Evolutionary conservation across 2,888 invertebrate species (phyloP), one percentile per base, ranked within the genome.

Genomic region (Drosophila ustulata): DNA sequence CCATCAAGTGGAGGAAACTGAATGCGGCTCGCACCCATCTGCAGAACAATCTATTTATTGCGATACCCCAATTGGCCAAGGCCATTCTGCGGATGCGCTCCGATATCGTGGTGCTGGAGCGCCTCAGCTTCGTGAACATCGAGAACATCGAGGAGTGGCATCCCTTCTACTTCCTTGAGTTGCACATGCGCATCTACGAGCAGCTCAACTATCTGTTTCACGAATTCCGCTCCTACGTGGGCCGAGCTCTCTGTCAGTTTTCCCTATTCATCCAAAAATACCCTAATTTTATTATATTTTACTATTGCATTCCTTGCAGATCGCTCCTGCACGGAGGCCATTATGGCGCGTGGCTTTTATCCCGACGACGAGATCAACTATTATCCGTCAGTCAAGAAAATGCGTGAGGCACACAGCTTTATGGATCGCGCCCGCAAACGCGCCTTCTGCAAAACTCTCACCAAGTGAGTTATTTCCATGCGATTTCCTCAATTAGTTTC

Each of bases 391-490:
- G 86, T 94, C n/a, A 94, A 94, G 30, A 94, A 94, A 87, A 94
- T 94, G 65, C 93, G 94, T 0, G 94, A 94, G 23, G 96, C 96
- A 76, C 96, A 97, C 94, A 96, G 96, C 3, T 98, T 97, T 90
- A 97, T 97, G 52, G 96, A 97, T 88, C 97, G 97, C 88, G 96
- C 96, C 0, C 95, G 95, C 82, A 98, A 98, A 89, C 94, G 96
- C 72, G 95, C 95, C 78, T 96, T 96, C 90, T 97, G 97, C 89
- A 94, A 95, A 89, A 93, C 96, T 70, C 93, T 98, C 2, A 95
- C 96, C 39, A 94, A 96, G 97, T 97, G 93, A 91, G 78, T 50
- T 41, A 2, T 2, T 7, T 18, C 4, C 18, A 1, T 28, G 0
- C 4, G 4, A 9, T 1, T 6, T 4, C 11, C 6, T 9, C 3